A percentile compares a stretch with the other conserved stretches of the same genome.
These are phyloP conservation scores for Anguilla rostrata DNA, from an alignment of 2,113 vertebrate species.

Conservation along the genomic window DNA sequence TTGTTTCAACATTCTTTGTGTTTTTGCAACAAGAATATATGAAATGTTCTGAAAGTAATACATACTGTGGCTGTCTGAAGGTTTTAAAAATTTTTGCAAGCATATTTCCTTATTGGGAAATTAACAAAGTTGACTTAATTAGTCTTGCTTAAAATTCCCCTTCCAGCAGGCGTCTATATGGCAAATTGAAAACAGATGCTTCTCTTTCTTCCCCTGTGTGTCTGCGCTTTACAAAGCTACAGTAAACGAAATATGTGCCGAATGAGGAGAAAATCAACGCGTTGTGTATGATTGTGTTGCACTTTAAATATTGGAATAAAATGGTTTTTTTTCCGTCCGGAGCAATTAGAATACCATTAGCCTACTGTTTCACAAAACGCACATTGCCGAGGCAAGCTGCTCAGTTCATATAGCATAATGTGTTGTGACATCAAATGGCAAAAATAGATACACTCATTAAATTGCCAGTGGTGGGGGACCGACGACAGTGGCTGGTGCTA, in stretches of 20 bases:
- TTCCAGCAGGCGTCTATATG: conserved; percentile 30
- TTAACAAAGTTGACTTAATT: conserved; percentile 57
- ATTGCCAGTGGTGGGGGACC: conserved; percentile 18
- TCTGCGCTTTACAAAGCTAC: conserved; percentile 3
- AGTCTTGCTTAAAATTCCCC: not conserved
- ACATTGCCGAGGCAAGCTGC: conserved; percentile 26
- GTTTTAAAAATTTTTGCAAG: not conserved
- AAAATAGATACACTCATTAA: conserved; percentile 35
- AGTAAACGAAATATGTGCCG: not conserved
- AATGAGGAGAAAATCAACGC: not conserved
- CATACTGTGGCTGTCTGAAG: not conserved
- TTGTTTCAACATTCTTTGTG: not conserved
- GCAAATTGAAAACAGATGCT: conserved; percentile 48
- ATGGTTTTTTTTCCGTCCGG: conserved; percentile 1
- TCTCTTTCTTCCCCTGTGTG: not conserved
- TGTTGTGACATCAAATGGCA: conserved; percentile 41
- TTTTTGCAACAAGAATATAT: not conserved
- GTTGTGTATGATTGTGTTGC: not conserved
- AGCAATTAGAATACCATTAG: not conserved
- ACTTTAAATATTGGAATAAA: not conserved
- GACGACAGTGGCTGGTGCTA: conserved; percentile 21
- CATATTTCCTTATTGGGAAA: not conserved
- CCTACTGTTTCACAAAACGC: conserved; percentile 16
- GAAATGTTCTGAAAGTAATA: not conserved
- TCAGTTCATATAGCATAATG: conserved; percentile 26